A percentile compares a stretch with the other conserved stretches of the same genome.
Conservation (phyloP, 2,888 invertebrate genomes). For the Bombyx huttoni region DNA sequence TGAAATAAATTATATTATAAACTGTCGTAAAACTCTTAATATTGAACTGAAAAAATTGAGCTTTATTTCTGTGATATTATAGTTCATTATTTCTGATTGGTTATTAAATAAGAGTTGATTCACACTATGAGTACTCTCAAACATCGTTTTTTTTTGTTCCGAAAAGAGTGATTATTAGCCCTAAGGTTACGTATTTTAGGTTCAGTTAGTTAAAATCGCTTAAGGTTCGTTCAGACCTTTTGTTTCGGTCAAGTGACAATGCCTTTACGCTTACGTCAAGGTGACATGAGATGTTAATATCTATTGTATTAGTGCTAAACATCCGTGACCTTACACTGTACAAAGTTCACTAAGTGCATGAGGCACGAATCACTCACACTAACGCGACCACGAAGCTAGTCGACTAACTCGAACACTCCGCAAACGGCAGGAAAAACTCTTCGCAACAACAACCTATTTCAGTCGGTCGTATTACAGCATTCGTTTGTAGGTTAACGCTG, state of each 20-base stretch:
- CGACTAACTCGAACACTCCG: constrained; percentile 20
- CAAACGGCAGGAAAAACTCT: constrained; percentile 28
- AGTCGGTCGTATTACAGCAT: constrained; percentile 10
- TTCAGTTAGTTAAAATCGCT: constrained; percentile 15
- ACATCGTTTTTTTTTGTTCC: constrained; percentile 18
- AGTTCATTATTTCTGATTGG: background rate
- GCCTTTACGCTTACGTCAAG: constrained; percentile 61
- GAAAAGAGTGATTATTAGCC: constrained; percentile 24
- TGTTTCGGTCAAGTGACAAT: constrained; percentile 22
- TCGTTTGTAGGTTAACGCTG: constrained; percentile 9
- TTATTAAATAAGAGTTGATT: constrained; percentile 3
- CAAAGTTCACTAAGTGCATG: constrained; percentile 63
- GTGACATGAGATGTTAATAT: constrained; percentile 65
- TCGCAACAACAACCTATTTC: constrained; percentile 6
- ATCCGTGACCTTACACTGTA: constrained; percentile 63
- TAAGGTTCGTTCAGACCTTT: constrained; percentile 19
- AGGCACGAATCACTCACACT: constrained; percentile 35
- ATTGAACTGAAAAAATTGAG: background rate
- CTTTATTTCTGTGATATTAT: background rate
- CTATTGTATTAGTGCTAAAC: constrained; percentile 65
- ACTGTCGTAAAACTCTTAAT: background rate
- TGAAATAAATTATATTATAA: constrained; percentile 8
- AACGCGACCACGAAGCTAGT: constrained; percentile 14
- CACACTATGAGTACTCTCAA: constrained; percentile 13
- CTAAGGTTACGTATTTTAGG: constrained; percentile 14